These are phyloP conservation scores for Columba livia DNA, from an alignment of 2,113 vertebrate genomes.

Conservation along the genomic window DNA sequence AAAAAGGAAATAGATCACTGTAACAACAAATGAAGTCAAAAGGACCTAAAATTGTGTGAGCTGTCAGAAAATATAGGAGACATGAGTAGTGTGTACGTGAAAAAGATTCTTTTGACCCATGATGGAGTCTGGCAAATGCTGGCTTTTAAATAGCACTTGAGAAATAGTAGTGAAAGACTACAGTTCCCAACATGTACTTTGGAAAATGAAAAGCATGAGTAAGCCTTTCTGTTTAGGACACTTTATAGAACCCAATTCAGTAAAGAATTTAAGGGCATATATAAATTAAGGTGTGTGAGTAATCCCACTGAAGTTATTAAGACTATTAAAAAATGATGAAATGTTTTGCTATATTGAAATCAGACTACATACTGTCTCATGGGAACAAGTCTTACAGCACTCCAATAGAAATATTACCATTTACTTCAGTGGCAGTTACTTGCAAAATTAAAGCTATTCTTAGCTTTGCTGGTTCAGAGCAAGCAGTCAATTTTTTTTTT, in stretches of 20 bases:
- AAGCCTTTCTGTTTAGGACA: background rate
- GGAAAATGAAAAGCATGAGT: background rate
- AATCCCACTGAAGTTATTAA: slow-evolving; percentile 19
- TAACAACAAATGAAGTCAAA: background rate
- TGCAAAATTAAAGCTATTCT: slow-evolving; percentile 12
- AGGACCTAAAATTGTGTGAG: background rate
- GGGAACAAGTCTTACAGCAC: background rate
- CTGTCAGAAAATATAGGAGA: background rate
- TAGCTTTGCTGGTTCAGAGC: background rate
- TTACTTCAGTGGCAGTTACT: background rate
- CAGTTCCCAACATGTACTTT: background rate
- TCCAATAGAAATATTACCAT: background rate
- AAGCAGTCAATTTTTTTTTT: background rate
- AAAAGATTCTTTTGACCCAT: background rate
- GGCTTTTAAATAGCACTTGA: background rate
- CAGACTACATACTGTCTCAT: background rate
- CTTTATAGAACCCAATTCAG: background rate
- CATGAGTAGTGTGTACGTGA: background rate
- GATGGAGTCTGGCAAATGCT: background rate
- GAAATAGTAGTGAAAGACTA: background rate
- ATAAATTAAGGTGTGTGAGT: slow-evolving; percentile 16
- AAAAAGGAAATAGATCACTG: background rate
- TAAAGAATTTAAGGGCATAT: slow-evolving; percentile 7
- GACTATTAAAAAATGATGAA: slow-evolving; percentile 6
- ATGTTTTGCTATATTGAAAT: slow-evolving; percentile 23